Evolutionary conservation across 53 echinoderm and acorn worm species (phyloP).

Genomic region (Temnopleurus reevesii): DNA sequence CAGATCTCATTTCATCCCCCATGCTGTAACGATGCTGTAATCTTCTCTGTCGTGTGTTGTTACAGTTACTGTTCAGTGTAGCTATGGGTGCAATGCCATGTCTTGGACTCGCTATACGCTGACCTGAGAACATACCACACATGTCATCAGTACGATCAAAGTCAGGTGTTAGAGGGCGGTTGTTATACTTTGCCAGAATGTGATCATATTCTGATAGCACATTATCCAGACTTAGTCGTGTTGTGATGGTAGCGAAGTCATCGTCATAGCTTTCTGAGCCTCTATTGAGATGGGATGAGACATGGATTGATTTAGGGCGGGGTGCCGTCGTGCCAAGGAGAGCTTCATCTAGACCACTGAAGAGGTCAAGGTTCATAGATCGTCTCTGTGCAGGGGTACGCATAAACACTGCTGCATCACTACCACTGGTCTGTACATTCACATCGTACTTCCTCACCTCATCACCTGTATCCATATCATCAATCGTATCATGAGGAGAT

Average conservation of each 20-base stretch:
- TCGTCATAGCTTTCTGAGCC: conserved; percentile 78
- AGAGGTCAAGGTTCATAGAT: conserved; percentile 40
- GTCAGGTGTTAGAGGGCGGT: conserved; percentile 79
- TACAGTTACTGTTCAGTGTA: conserved; percentile 58
- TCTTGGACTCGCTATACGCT: conserved; percentile 21
- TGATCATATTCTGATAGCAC: conserved; percentile 88
- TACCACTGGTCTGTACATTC: conserved; percentile 37
- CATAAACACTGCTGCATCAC: conserved; percentile 36
- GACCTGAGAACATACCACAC: conserved; percentile 40
- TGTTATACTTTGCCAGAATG: conserved; percentile 89
- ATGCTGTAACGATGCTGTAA: conserved; percentile 38
- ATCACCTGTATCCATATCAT: conserved; percentile 39
- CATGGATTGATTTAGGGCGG: conserved; percentile 72
- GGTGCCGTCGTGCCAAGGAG: conserved; percentile 64
- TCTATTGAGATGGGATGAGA: conserved; percentile 61
- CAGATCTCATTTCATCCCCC: conserved; percentile 26
- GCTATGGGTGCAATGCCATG: conserved; percentile 29
- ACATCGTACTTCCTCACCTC: conserved; percentile 41
- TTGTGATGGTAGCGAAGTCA: conserved; percentile 61
- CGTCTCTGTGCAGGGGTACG: conserved; percentile 59
- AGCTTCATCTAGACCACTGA: conserved; percentile 64
- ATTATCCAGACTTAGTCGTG: conserved; percentile 75
- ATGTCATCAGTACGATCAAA: conserved; percentile 74
- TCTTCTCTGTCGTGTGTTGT: conserved; percentile 24
- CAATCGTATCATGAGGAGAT: conserved; percentile 41